A percentile compares a stretch with the other conserved stretches of the same genome.
These are phyloP conservation scores for Cacajao melanocephalus DNA, from an alignment of 2,797 vertebrate species.

Conservation along the genomic window DNA sequence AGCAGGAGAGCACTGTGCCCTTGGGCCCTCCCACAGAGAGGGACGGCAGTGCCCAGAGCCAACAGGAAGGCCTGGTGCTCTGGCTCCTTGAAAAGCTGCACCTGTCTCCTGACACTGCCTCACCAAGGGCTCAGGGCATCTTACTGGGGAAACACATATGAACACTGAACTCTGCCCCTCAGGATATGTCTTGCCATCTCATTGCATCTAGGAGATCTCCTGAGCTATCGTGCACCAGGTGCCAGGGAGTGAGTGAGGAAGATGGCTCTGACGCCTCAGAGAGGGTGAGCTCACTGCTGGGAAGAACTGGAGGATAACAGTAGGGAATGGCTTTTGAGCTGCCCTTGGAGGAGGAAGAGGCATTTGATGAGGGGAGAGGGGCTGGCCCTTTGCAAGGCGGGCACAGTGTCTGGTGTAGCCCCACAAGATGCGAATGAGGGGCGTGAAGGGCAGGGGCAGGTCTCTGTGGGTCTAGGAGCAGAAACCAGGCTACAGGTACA, in stretches of 20 bases:
- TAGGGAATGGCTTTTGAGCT: not conserved
- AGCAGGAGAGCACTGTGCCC: not conserved
- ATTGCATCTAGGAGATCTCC: not conserved
- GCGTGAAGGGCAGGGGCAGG: not conserved
- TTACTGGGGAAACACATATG: fast-evolving
- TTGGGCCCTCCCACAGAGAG: not conserved
- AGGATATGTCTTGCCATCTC: not conserved
- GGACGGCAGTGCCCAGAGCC: not conserved
- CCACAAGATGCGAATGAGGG: not conserved
- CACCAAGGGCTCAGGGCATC: not conserved
- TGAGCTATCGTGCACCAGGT: too few species aligned
- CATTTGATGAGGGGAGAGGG: not conserved
- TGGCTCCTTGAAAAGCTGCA: not conserved
- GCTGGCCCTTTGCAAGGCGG: not conserved
- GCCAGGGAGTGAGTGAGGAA: not conserved
- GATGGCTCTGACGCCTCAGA: not conserved
- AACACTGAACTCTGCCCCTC: not conserved
- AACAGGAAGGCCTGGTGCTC: too few species aligned
- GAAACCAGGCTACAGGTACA: not conserved
- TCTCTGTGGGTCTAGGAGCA: not conserved
- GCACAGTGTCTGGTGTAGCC: not conserved
- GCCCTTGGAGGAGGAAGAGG: not conserved
- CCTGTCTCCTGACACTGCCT: too few species aligned
- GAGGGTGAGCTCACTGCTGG: not conserved
- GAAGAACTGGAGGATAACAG: not conserved